Conservation (phyloP, 1,140 invertebrate species). For the Lineus longissimus region DNA sequence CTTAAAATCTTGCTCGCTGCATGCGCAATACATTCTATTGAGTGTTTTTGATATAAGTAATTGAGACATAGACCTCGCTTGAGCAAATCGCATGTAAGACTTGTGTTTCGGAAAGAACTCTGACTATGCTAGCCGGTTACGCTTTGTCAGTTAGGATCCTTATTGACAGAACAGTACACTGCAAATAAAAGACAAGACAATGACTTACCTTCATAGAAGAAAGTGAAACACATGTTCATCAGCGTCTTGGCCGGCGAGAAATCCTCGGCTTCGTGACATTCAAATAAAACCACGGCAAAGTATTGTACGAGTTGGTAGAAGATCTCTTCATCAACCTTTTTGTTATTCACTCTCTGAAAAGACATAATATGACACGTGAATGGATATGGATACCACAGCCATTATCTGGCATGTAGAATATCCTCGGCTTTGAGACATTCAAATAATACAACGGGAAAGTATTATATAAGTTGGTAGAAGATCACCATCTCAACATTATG, state of each 20-base stretch:
- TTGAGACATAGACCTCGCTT: no score
- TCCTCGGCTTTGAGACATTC: slow-evolving; percentile 75
- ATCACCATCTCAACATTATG: slow-evolving; percentile 67
- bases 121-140: no score
- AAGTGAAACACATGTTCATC: slow-evolving; percentile 82
- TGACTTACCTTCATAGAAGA: slow-evolving; percentile 69
- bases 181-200: no score
- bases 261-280: slow-evolving; percentile 73
- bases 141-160: no score
- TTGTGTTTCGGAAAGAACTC: no score
- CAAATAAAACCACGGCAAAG: slow-evolving; percentile 73
- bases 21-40: no score
- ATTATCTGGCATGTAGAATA: slow-evolving; percentile 64
- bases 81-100: no score
- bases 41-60: no score
- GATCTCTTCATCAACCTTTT: slow-evolving; percentile 67
- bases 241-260: slow-evolving; percentile 72
- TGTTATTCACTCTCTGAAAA: slow-evolving; percentile 61
- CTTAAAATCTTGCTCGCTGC: no score
- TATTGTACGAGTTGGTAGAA: slow-evolving; percentile 75
- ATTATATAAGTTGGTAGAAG: slow-evolving; percentile 74
- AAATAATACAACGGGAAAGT: slow-evolving; percentile 72
- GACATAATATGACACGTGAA: slow-evolving; percentile 7
- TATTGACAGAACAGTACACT: no score
- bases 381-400: background rate